These are phyloP conservation scores for Excalfactoria chinensis DNA, from an alignment of 2,113 vertebrate genomes.

Conservation along the genomic window DNA sequence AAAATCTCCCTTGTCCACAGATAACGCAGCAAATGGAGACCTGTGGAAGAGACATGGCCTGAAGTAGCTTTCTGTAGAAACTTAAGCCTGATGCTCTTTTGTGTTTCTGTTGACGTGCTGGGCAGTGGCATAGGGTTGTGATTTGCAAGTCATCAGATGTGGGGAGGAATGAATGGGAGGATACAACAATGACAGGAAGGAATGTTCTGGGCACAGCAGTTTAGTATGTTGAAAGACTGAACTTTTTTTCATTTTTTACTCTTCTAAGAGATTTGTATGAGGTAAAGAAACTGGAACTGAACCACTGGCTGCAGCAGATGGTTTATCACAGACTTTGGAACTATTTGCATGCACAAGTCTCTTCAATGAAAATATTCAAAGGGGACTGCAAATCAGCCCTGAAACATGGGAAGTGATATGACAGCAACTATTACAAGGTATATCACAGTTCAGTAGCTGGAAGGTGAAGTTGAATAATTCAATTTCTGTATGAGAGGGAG, in stretches of 20 bases:
- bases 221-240: neutral
- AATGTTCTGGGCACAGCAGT: neutral
- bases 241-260: neutral
- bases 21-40: neutral
- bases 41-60: neutral
- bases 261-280: neutral
- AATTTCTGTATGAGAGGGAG: neutral
- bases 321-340: neutral
- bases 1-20: neutral
- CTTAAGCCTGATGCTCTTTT: neutral
- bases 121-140: neutral
- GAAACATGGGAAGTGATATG: neutral
- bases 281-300: neutral
- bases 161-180: constrained; percentile 8
- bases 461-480: neutral
- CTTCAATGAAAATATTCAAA: neutral
- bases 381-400: neutral
- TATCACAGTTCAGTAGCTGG: neutral
- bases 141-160: constrained; percentile 4
- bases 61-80: neutral
- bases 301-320: neutral
- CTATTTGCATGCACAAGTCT: neutral
- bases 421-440: neutral
- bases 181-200: neutral
- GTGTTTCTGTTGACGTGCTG: neutral